Conservation (phyloP, 64 coral and sea anemone genomes). For the Hydrozoanthus tunicans region DNA sequence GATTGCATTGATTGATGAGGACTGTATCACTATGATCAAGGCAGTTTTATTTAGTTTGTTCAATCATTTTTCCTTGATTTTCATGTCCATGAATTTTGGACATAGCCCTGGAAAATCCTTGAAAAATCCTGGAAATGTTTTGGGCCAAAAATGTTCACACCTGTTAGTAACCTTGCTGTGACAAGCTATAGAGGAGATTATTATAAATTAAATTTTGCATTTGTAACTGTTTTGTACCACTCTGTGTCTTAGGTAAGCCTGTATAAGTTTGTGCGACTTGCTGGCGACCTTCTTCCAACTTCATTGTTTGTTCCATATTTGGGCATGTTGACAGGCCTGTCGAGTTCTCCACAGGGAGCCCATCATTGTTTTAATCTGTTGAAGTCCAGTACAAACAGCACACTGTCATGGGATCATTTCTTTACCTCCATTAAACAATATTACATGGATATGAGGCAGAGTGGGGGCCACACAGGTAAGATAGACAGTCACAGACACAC, state of each 20-base stretch:
- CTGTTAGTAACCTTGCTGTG: no score
- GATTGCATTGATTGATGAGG: no score
- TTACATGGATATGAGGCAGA: slow-evolving; percentile 92
- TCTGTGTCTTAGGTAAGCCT: slow-evolving; percentile 66
- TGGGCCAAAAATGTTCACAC: no score
- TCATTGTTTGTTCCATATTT: slow-evolving; percentile 97
- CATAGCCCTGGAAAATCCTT: no score
- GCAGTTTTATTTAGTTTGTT: no score
- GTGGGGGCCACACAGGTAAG: slow-evolving; percentile 74
- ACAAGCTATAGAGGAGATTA: background rate
- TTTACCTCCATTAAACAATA: slow-evolving; percentile 94
- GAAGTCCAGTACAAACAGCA: slow-evolving; percentile 81
- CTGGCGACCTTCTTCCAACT: slow-evolving; percentile 85
- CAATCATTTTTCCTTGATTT: no score
- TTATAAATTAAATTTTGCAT: background rate
- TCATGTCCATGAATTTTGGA: no score
- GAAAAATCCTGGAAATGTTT: no score
- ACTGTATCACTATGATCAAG: no score
- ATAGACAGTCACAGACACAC: background rate
- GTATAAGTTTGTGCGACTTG: slow-evolving; percentile 89
- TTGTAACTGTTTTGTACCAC: background rate
- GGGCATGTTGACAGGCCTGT: slow-evolving; percentile 85
- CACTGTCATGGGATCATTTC: slow-evolving; percentile 97
- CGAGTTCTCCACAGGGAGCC: slow-evolving; percentile 81
- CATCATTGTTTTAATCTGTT: slow-evolving; percentile 97